Percentiles rank a stretch among this genome's conserved stretches.
phyloP scores from a whole-genome alignment of 1,140 invertebrate genomes.

The Euura lappo region DNA sequence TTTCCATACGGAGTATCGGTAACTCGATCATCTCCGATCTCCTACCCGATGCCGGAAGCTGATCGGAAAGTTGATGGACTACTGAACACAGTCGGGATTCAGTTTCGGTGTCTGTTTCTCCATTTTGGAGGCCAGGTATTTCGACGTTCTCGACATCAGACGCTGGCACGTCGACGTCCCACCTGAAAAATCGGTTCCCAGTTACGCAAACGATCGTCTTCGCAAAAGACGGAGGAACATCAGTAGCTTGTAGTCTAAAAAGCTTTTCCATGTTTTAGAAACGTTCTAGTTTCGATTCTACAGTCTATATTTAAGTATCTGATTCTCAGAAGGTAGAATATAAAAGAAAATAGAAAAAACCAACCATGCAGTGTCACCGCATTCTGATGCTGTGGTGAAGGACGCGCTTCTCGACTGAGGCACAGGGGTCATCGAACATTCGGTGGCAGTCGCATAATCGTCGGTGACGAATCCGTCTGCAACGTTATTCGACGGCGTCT shows the following conservation, averaged over 20 bases:
- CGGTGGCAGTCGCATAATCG: constrained; percentile 73
- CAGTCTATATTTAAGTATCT: too few relatives aligned
- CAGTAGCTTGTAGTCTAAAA: too few relatives aligned
- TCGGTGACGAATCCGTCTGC: constrained; percentile 67
- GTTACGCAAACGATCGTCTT: neutral
- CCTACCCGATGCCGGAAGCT: neutral
- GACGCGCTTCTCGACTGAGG: constrained; percentile 68
- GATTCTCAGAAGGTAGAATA: too few relatives aligned
- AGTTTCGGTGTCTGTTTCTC: neutral
- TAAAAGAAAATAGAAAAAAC: too few relatives aligned
- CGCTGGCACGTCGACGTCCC: constrained; percentile 3
- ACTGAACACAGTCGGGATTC: neutral
- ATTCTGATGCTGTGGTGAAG: constrained; percentile 71
- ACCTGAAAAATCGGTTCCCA: neutral
- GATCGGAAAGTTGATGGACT: too few relatives aligned
- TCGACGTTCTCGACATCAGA: constrained; percentile 11
- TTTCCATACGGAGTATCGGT: neutral
- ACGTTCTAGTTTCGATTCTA: too few relatives aligned
- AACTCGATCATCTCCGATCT: neutral
- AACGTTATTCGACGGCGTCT: constrained; percentile 11
- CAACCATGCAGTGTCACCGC: constrained; percentile 52
- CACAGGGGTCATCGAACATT: constrained; percentile 67
- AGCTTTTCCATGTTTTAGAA: too few relatives aligned
- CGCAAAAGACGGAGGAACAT: too few relatives aligned
- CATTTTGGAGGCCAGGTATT: neutral